Base-by-base conservation (phyloP, 2,888 invertebrate species). In the Rhingia rostrata region DNA sequence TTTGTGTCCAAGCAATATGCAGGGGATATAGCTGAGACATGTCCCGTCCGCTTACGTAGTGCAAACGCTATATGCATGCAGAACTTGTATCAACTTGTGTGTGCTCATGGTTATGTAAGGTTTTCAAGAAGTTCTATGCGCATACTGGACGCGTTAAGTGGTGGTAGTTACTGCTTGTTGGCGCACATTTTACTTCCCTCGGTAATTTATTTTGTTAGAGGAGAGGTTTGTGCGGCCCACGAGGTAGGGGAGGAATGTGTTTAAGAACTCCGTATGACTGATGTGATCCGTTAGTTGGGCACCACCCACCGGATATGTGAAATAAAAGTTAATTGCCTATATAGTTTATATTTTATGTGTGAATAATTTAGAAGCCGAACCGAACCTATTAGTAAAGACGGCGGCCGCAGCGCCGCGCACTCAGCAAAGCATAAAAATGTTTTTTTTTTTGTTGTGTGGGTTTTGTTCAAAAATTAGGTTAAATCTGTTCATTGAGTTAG, bases 261-360 rank as follows among this genome's bases (percentile, higher is more conserved):
- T n/a, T 2, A 22, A 22, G 30, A 47, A 49, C 45, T 49, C 5
- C 32, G 33, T 9, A 61, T 4, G 53, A 61, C 43, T 14, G 63
- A 63, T 49, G 49, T 30, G 49, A 39, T 39, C 47, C 56, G 9
- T 64, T 47, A 14, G 30, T 12, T 33, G 35, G 67, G 30, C 58
- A 67, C 60, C 67, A 67, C 75, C 75, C 56, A 74, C 74, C 75
- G 75, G 75, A 75, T 75, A 67, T 67, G 51, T 75, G 75, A 37
- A 41, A 75, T 75, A 75, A 67, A 75, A 75, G 51, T 75, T 75
- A 67, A 75, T 67, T 75, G 66, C 58, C 30, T 61, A 32, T 61
- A 12, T 49, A 47, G 64, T 56, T 64, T 60, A 60, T 66, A 43
- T 33, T 60, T 75, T 67, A 60, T 75, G 75, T 53, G 51, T 58